Base-by-base conservation (phyloP, 2,888 invertebrate genomes). In the Ophraella communa region DNA sequence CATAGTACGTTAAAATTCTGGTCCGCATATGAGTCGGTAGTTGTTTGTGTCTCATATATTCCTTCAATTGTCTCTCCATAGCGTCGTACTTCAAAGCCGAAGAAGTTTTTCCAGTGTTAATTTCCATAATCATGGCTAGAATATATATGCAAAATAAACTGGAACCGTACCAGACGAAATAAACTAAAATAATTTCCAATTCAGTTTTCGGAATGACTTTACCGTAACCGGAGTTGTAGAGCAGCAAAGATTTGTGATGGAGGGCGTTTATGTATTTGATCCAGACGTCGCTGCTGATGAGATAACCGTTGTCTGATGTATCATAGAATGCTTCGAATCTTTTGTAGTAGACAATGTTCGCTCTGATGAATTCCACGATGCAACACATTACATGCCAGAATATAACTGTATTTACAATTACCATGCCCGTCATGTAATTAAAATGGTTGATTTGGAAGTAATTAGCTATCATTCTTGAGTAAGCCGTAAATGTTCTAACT, bases 41-140 rank as follows among this genome's bases (percentile, higher is more conserved):
- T 70, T 86, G 86, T 72, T 86, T 86, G 65, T 86, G 84, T 8
- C 80, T 78, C 84, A 87, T 87, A 72, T 87, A 89, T 67, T 86
- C 85, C 76, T 85, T 81, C 8, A 84, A 74, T 76, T 87, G 86
- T 51, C 84, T 82, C 72, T 86, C 84, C 71, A 88, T 83, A 68
- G 85, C 85, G 49, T 83, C 79, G 73, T 84, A 85, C 69, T 84
- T 85, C 21, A 82, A 74, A 64, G 81, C 78, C 0, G 84, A 81
- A 1, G 82, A 83, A 2, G 79, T 80, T 52, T 75, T 77, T 0
- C 82, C 83, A 61, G 81, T 80, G 24, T 81, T 74, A 35, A 83
- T 71, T 74, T 84, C 83, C 69, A 83, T 73, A 44, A 74, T 73
- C 68, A 75, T 69, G 1, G 74, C 75, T 73, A 42, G 67, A 33